These are phyloP conservation scores for Cheumatopsyche charites DNA, from an alignment of 1,140 invertebrate species.

Conservation along the genomic window DNA sequence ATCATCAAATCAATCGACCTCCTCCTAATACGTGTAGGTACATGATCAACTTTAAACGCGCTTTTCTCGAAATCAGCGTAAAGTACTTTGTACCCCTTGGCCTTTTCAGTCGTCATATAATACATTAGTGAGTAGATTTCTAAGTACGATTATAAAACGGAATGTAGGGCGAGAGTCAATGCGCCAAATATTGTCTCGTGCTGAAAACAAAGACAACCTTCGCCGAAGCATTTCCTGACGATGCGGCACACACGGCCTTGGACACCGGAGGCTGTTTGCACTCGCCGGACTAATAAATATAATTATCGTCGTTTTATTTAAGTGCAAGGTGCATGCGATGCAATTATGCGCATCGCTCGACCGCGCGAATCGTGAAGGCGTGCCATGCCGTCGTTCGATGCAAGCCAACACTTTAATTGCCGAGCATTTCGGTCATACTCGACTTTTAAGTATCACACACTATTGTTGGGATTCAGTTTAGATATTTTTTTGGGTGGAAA, in stretches of 20 bases:
- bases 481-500: too few relatives aligned
- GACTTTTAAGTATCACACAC: not conserved
- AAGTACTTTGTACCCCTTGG: too few relatives aligned
- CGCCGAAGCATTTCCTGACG: not conserved
- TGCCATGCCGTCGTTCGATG: conserved; percentile 13
- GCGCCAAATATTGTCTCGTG: conserved; percentile 2
- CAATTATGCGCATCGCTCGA: conserved; percentile 27
- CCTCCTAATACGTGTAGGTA: too few relatives aligned
- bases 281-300: conserved; percentile 29
- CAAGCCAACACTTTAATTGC: conserved; percentile 7
- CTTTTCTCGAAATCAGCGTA: too few relatives aligned
- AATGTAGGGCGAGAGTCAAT: too few relatives aligned
- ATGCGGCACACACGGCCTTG: conserved; percentile 24
- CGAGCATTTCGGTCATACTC: conserved; percentile 6
- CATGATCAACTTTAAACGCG: too few relatives aligned
- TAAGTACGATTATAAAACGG: too few relatives aligned
- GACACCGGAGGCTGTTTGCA: conserved; percentile 30
- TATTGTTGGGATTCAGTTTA: too few relatives aligned
- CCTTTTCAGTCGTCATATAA: too few relatives aligned
- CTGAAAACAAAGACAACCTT: conserved; percentile 9
- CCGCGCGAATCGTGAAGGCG: conserved; percentile 15
- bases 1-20: too few relatives aligned
- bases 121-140: too few relatives aligned
- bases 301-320: conserved; percentile 35
- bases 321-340: conserved; percentile 24